Base-by-base conservation (phyloP, 2,113 vertebrate genomes). In the Hylia prasina region DNA sequence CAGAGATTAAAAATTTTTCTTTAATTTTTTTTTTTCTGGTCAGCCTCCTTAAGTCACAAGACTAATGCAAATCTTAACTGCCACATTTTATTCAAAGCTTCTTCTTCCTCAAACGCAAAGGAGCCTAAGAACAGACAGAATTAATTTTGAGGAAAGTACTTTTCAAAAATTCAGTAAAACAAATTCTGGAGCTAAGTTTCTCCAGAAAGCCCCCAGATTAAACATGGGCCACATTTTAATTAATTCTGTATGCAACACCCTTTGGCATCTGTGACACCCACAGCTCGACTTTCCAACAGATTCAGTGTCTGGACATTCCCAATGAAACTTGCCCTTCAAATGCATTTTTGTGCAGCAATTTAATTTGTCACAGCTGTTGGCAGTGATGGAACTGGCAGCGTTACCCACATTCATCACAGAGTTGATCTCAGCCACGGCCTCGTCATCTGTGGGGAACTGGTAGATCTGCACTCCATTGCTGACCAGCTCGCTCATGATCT, bases 381-480 rank as follows among this genome's bases (percentile, higher is more conserved):
- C 76, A 27, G 69, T 1, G 4, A 7, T 0, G 39, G 9, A 5
- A 9, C 1, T 3, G 69, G 54, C 73, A 47, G 81, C 3, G 10
- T 13, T 10, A 98, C 99, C 99, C 97, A 99, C 99, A 5, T 99
- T 99, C 99, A 99, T 99, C 91, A 99, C 99, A 1, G 99, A 97
- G 51, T 99, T 99, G 96, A 99, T 99, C 98, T 99, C 99, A 0
- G 99, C 98, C 2, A 99, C 99, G 0, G 99, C 98, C 70, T 99
- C 99, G 0, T 99, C 99, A 1, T 99, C 99, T 0, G 99, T 99
- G 60, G 99, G 99, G 95, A 99, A 99, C 98, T 99, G 99, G 92
- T 99, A 99, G 96, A 99, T 99, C 98, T 99, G 99, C 79, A 99
- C 99, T 0, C 99, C 99, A 2, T 99, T 99, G 98, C 99, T 99